Conservation (phyloP, 2,113 vertebrate genomes). For the Suricata suricatta region DNA sequence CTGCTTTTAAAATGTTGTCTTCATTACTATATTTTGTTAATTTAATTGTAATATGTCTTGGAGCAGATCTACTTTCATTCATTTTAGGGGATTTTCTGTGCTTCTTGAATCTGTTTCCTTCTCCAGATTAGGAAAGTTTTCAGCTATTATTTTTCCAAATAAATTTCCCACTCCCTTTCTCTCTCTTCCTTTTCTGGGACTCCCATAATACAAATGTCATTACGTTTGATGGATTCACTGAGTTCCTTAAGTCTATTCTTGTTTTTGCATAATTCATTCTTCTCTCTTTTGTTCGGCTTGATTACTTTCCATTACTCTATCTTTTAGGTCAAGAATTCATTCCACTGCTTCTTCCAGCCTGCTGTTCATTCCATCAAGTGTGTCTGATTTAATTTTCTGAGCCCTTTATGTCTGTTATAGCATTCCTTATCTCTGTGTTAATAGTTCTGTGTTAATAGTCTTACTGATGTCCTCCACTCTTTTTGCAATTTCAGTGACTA, state of each 20-base stretch:
- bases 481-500: neutral
- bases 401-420: neutral
- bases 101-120: no score
- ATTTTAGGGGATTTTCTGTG: no score
- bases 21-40: no score
- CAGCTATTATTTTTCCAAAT: no score
- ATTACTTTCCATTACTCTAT: neutral
- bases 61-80: no score
- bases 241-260: neutral
- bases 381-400: neutral
- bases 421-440: neutral
- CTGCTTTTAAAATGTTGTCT: no score
- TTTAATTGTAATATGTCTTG: no score
- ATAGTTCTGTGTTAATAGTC: neutral
- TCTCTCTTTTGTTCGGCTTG: neutral
- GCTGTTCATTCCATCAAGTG: neutral
- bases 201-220: neutral
- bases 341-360: neutral
- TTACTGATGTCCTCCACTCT: neutral
- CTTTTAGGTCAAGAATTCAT: neutral
- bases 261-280: neutral
- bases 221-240: neutral
- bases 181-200: no score
- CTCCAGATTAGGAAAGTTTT: no score
- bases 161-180: no score